Conservation (phyloP, 2,113 vertebrate genomes). For the Odocoileus hemionus region DNA sequence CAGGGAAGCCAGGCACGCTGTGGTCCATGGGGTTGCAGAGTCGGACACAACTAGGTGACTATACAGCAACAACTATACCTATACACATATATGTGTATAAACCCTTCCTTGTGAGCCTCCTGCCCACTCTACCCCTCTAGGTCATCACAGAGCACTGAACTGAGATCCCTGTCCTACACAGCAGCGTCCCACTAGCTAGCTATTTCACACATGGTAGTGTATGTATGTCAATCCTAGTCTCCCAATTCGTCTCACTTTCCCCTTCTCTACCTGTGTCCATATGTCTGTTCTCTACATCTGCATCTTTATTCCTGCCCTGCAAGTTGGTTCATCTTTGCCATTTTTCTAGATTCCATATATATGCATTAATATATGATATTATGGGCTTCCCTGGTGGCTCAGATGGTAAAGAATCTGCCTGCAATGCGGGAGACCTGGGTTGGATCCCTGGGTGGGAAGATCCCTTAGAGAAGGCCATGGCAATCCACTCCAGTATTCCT, state of each 20-base stretch:
- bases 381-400: not conserved
- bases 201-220: not conserved
- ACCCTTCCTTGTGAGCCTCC: not conserved
- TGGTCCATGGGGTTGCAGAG: not conserved
- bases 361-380: not conserved
- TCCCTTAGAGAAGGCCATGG: not conserved
- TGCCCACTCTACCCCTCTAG: not conserved
- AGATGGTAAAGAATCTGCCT: not conserved
- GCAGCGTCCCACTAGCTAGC: not conserved
- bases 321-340: not conserved
- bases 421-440: not conserved
- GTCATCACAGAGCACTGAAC: accelerated
- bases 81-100: not conserved
- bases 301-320: not conserved
- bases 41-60: not conserved
- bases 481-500: not conserved
- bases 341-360: not conserved
- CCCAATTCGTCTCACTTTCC: not conserved
- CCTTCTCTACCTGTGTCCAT: not conserved
- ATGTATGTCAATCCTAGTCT: not conserved
- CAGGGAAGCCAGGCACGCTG: not conserved
- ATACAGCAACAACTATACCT: not conserved
- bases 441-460: not conserved
- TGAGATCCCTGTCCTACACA: not conserved
- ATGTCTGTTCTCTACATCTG: not conserved